Conservation (phyloP, 2,797 vertebrate genomes). For the Enteromius treurensis region DNA sequence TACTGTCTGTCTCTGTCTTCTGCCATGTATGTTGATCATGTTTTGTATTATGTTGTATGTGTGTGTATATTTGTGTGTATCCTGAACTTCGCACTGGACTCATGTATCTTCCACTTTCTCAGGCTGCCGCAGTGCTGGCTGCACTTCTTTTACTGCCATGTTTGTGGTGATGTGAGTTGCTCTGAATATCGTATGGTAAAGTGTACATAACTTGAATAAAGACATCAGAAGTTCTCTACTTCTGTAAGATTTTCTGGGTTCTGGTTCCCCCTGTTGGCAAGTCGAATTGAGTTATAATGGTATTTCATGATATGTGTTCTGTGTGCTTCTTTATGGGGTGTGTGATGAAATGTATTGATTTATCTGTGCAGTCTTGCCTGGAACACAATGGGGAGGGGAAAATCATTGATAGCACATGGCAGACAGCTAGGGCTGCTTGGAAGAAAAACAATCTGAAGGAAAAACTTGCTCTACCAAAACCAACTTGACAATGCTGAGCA, state of each 20-base stretch:
- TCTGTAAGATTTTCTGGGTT: not conserved
- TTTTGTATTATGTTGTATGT: not conserved
- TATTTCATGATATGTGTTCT: not conserved
- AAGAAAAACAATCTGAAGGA: not conserved
- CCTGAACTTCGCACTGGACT: slow-evolving; percentile 33
- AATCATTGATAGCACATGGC: not conserved
- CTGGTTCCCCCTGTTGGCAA: slow-evolving; percentile 41
- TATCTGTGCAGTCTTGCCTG: not conserved
- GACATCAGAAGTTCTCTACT: not conserved
- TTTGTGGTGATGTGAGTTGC: slow-evolving; percentile 31
- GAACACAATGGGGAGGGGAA: not conserved
- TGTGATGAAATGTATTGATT: not conserved
- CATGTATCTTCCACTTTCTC: slow-evolving; percentile 16
- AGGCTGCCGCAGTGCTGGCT: slow-evolving; percentile 46
- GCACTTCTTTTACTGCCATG: slow-evolving; percentile 13
- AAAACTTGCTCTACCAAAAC: not conserved
- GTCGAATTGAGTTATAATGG: not conserved
- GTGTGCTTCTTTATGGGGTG: not conserved
- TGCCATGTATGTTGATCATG: slow-evolving; percentile 2
- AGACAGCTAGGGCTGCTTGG: not conserved
- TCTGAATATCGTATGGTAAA: slow-evolving; percentile 30
- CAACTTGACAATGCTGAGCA: not conserved
- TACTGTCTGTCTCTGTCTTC: slow-evolving; percentile 16
- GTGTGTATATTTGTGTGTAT: slow-evolving; percentile 31
- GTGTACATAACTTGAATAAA: slow-evolving; percentile 54